Evolutionary conservation across 2,888 invertebrate genomes (phyloP).

Genomic region (Lithophane socia): DNA sequence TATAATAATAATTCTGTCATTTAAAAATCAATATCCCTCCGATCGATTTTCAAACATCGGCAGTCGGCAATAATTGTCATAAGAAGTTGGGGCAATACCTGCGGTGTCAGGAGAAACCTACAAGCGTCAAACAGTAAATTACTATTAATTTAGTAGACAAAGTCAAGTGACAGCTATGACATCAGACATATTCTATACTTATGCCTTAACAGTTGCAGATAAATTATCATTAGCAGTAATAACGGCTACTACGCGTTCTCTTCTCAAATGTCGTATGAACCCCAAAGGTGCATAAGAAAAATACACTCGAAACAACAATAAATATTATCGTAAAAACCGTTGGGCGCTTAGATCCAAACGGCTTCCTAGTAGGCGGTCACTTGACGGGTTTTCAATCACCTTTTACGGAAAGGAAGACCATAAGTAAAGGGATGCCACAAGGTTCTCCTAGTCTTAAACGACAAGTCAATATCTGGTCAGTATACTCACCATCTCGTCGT

Average conservation of each 20-base stretch:
- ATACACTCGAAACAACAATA: no score
- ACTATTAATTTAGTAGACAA: not conserved
- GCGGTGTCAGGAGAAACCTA: not conserved
- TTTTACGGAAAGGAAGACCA: not conserved
- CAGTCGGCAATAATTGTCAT: not conserved
- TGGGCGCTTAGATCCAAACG: no score
- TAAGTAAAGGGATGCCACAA: not conserved
- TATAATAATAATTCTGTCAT: not conserved
- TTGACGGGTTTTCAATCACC: no score
- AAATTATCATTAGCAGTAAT: not conserved
- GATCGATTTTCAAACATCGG: not conserved
- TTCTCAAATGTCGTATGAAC: no score
- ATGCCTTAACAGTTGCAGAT: no score
- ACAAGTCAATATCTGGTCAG: not conserved
- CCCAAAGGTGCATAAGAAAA: no score
- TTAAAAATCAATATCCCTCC: conserved; percentile 5
- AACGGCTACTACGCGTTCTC: not conserved
- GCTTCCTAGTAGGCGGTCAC: no score
- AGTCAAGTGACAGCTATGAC: conserved; percentile 1
- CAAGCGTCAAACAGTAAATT: not conserved
- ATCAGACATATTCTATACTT: not conserved
- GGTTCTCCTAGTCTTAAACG: not conserved
- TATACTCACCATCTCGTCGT: conserved; percentile 96
- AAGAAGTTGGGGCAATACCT: not conserved
- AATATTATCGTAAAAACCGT: no score